These are phyloP conservation scores for Eulemur macaco DNA, from an alignment of 2,113 vertebrate species.

Conservation along the genomic window DNA sequence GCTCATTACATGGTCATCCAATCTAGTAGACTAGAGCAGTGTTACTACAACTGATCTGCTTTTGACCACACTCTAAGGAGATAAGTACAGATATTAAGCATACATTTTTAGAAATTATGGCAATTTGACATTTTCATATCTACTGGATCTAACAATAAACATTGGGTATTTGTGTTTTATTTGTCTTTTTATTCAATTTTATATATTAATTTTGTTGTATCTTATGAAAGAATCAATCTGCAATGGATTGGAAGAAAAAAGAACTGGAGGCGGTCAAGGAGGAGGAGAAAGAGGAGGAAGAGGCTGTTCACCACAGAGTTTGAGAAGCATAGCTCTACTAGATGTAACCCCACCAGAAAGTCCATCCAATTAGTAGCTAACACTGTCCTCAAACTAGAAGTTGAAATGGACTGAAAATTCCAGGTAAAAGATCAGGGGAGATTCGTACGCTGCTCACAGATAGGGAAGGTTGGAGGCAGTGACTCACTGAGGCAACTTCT, in stretches of 20 bases:
- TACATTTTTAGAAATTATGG: not conserved
- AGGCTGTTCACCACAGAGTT: not conserved
- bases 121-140: not conserved
- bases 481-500: not conserved
- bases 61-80: not conserved
- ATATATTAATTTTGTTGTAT: not conserved
- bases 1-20: not conserved
- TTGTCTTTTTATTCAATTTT: not conserved
- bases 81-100: not conserved
- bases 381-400: not conserved
- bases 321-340: not conserved
- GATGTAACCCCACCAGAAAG: accelerated
- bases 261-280: not conserved
- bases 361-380: no score
- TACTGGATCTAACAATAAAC: not conserved
- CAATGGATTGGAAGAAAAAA: not conserved
- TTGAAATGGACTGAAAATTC: not conserved
- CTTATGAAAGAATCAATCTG: not conserved
- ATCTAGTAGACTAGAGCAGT: not conserved
- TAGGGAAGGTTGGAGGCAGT: accelerated
- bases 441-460: not conserved
- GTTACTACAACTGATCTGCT: not conserved
- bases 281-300: not conserved
- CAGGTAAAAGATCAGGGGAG: not conserved
- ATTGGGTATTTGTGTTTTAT: not conserved